Evolutionary conservation across 1,140 invertebrate species (phyloP).

Genomic region (Semibalanus balanoides): DNA sequence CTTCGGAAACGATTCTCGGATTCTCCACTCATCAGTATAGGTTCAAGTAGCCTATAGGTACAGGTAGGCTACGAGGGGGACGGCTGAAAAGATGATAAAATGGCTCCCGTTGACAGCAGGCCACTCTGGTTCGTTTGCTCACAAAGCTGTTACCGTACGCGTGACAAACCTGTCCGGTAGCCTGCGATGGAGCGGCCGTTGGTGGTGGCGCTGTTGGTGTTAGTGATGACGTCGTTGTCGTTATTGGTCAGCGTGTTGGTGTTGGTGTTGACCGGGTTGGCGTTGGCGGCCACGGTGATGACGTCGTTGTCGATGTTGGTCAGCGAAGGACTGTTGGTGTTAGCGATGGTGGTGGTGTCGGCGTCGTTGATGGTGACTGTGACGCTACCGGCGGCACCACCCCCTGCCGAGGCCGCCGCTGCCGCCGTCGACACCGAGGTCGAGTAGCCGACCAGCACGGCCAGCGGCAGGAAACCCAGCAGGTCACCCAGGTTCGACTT

Average conservation of each 20-base stretch:
- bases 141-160: not conserved
- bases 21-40: no score
- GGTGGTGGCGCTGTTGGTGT: not conserved
- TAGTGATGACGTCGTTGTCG: constrained; percentile 3
- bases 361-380: constrained; percentile 4
- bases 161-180: not conserved
- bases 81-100: not conserved
- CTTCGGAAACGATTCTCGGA: no score
- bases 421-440: constrained; percentile 1
- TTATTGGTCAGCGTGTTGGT: constrained; percentile 6
- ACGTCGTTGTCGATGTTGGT: constrained; percentile 4
- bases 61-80: no score
- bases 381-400: not conserved
- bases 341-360: not conserved
- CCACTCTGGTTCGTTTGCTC: not conserved
- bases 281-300: constrained; percentile 1
- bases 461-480: not conserved
- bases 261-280: constrained; percentile 5
- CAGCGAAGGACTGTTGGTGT: constrained; percentile 1
- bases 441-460: constrained; percentile 3
- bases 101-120: not conserved
- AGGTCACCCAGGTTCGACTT: constrained; percentile 2
- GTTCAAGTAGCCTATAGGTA: no score
- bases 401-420: not conserved
- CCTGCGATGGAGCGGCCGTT: not conserved